These are phyloP conservation scores for Apamea crenata DNA, from an alignment of 2,888 invertebrate species.

Conservation along the genomic window DNA sequence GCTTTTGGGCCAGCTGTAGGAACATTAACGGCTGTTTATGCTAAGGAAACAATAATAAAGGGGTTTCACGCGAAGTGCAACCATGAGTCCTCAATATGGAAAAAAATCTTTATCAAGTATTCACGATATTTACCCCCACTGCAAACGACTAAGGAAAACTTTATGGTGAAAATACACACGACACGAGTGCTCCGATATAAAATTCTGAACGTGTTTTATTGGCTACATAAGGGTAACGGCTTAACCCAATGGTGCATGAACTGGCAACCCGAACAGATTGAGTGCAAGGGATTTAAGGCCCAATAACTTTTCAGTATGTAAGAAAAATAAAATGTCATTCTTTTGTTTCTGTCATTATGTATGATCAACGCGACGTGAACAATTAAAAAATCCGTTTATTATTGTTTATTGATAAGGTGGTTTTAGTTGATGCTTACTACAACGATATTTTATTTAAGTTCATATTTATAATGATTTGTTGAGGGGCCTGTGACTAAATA, in stretches of 20 bases:
- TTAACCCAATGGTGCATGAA: conserved; percentile 37
- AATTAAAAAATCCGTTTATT: background rate
- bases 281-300: conserved; percentile 34
- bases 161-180: conserved; percentile 2
- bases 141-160: background rate
- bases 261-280: conserved; percentile 38
- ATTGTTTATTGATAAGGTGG: background rate
- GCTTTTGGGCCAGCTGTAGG: too few species aligned
- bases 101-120: background rate
- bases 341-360: background rate
- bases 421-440: background rate
- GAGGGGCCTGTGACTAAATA: too few species aligned
- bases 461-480: background rate
- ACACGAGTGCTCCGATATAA: conserved; percentile 20
- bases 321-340: conserved; percentile 16
- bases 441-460: background rate
- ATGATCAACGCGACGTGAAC: background rate
- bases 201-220: conserved; percentile 29
- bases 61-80: background rate
- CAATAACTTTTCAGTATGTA: conserved; percentile 12
- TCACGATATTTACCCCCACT: background rate
- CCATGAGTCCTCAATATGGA: background rate
- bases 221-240: conserved; percentile 23
- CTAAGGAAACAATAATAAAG: background rate
- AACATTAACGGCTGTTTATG: too few species aligned